Evolutionary conservation across 2,797 vertebrate species (phyloP), one percentile per base, ranked within the genome.

Genomic region (Typhlichthys subterraneus): DNA sequence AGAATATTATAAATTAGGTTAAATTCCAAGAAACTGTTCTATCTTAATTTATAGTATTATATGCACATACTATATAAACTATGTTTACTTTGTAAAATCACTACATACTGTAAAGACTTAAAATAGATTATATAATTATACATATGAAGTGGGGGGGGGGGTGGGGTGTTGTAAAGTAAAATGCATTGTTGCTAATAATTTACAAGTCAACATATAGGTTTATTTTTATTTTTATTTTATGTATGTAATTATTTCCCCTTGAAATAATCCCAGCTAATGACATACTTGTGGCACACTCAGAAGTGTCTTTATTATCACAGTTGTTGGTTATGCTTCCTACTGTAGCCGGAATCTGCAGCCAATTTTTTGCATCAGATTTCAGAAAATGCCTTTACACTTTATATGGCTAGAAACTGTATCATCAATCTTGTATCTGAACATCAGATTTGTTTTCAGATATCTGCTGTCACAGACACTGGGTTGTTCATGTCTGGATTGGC

Each of bases 191-290:
- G 1, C 12, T 33, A n/a, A 52, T 31, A 45, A 29, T 50, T 19
- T 49, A 14, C 23, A 29, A 29, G 69, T 31, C 45, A 66, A 53
- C 53, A 54, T 62, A 58, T 7, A 55, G 49, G 65, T 73, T 73
- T 45, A 63, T 63, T 15, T 54, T 51, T 56, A 65, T 33, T 33
- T 78, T 63, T 38, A 76, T 65, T 65, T 47, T 70, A 63, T 67
- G 59, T 60, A 66, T 63, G 49, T 61, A 57, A 56, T 69, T 69
- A 76, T 65, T 77, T 70, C 45, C 38, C 55, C 19, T 56, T 66
- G 29, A n/a, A 64, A 74, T 77, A 2, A 64, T 23, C 19, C 19
- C 19, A 23, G 19, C 19, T 23, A 23, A 23, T 2, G 3, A 23
- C 19, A 23, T 23, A 23, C 19, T 23, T 23, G 19, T 23, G 19